Conservation (phyloP, 2,113 vertebrate genomes). For the Phainopepla nitens region DNA sequence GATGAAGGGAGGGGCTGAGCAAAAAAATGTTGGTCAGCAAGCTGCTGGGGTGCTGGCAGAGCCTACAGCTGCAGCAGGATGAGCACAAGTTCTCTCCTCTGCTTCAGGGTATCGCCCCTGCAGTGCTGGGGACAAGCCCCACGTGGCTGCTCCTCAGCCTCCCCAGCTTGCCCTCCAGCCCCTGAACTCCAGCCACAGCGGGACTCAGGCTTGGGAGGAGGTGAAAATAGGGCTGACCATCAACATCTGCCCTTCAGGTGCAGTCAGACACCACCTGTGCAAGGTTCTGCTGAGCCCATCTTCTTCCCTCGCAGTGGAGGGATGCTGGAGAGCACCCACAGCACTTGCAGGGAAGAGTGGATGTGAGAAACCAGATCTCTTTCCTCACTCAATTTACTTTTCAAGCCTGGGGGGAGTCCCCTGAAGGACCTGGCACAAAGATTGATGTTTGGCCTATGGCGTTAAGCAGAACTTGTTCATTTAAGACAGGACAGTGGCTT, state of each 20-base stretch:
- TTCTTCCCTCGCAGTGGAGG: background rate
- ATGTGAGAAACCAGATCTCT: background rate
- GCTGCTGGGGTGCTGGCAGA: background rate
- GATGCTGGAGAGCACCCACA: background rate
- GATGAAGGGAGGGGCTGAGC: background rate
- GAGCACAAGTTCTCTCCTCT: background rate
- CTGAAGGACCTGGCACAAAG: slow-evolving; percentile 69
- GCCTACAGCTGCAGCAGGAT: background rate
- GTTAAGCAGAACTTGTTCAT: slow-evolving; percentile 67
- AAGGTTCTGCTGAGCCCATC: background rate
- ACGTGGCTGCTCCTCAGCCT: rapidly evolving
- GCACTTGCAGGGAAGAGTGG: background rate
- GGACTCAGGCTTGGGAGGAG: background rate
- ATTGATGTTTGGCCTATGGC: slow-evolving; percentile 62
- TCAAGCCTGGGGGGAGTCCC: slow-evolving; percentile 18
- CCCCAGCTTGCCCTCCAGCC: background rate
- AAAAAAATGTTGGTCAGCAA: background rate
- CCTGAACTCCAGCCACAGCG: background rate
- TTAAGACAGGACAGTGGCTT: slow-evolving; percentile 69
- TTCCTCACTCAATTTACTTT: slow-evolving; percentile 59
- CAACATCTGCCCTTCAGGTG: rapidly evolving
- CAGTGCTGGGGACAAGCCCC: background rate
- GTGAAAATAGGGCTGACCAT: background rate
- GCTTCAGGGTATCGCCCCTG: background rate
- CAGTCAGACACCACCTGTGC: background rate